Percentiles rank a stretch among this genome's conserved stretches.
These are phyloP conservation scores for Echinarachnius parma DNA, from an alignment of 53 echinoderm and acorn worm genomes.

Conservation along the genomic window DNA sequence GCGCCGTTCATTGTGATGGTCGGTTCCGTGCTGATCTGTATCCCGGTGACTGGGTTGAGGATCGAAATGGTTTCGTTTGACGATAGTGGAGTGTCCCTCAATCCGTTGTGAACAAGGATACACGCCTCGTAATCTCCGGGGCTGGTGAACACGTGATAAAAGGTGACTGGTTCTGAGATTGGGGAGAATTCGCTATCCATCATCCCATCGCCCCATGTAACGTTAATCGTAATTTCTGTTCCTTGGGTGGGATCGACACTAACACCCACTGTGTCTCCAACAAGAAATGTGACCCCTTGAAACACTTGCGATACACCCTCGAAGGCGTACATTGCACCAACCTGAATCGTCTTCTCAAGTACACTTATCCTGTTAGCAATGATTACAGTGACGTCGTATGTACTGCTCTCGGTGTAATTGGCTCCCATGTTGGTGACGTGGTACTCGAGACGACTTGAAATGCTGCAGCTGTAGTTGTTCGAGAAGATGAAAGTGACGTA, in stretches of 20 bases:
- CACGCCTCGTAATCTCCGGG: conserved; percentile 43
- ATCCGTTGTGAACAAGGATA: conserved; percentile 27
- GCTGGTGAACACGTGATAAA: conserved; percentile 42
- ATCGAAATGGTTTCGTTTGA: background rate
- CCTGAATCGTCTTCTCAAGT: conserved; percentile 7
- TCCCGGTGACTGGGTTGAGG: conserved; percentile 9
- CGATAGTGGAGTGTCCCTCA: background rate
- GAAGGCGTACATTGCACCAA: conserved; percentile 1
- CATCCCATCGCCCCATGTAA: conserved; percentile 29
- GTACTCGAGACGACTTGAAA: conserved; percentile 9
- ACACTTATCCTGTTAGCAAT: conserved; percentile 32
- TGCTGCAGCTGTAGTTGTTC: conserved; percentile 6
- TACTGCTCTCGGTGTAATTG: conserved; percentile 14
- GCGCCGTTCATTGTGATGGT: background rate
- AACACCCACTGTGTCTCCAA: background rate
- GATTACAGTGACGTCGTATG: conserved; percentile 18
- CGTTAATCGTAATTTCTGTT: conserved; percentile 25
- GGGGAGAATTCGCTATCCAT: background rate
- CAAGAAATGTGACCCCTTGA: background rate
- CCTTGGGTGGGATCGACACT: conserved; percentile 7
- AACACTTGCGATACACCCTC: background rate
- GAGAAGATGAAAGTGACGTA: conserved; percentile 29
- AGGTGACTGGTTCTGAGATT: background rate
- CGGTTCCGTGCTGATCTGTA: background rate
- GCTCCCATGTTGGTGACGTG: background rate